A percentile compares a stretch with the other conserved stretches of the same genome.
These are phyloP conservation scores for Phyllopteryx taeniolatus DNA, from an alignment of 2,113 vertebrate species.

Conservation along the genomic window DNA sequence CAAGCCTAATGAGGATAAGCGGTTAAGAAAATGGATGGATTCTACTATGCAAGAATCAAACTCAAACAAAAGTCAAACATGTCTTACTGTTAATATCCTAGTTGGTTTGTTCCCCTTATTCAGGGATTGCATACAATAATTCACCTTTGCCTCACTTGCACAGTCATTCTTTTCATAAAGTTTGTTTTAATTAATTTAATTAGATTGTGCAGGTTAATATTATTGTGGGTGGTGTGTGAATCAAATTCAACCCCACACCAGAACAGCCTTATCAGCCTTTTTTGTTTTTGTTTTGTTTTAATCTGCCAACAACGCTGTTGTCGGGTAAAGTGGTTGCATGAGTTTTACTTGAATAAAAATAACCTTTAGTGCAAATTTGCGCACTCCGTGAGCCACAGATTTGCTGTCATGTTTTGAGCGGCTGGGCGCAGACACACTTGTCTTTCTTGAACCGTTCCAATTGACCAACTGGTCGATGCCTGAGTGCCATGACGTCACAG, in stretches of 20 bases:
- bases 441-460: slow-evolving; percentile 32
- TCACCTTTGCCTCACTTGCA: too few relatives aligned
- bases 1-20: too few relatives aligned
- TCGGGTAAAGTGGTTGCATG: slow-evolving; percentile 13
- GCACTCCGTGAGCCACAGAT: neutral
- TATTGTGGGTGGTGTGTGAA: neutral
- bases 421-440: neutral
- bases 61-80: too few relatives aligned
- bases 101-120: too few relatives aligned
- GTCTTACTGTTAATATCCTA: too few relatives aligned
- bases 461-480: slow-evolving; percentile 31
- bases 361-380: slow-evolving; percentile 5
- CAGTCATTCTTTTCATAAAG: too few relatives aligned
- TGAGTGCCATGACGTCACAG: slow-evolving; percentile 3
- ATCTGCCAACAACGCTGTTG: slow-evolving; percentile 47
- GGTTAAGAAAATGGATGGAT: too few relatives aligned
- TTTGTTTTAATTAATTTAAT: neutral
- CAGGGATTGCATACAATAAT: too few relatives aligned
- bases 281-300: neutral
- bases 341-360: slow-evolving; percentile 24
- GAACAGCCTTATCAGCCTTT: neutral
- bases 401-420: neutral
- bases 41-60: too few relatives aligned
- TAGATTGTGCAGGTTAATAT: neutral
- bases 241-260: neutral